Percentiles rank a stretch among this genome's conserved stretches.
These are phyloP conservation scores for Vidua macroura DNA, from an alignment of 2,113 vertebrate species.

Conservation along the genomic window DNA sequence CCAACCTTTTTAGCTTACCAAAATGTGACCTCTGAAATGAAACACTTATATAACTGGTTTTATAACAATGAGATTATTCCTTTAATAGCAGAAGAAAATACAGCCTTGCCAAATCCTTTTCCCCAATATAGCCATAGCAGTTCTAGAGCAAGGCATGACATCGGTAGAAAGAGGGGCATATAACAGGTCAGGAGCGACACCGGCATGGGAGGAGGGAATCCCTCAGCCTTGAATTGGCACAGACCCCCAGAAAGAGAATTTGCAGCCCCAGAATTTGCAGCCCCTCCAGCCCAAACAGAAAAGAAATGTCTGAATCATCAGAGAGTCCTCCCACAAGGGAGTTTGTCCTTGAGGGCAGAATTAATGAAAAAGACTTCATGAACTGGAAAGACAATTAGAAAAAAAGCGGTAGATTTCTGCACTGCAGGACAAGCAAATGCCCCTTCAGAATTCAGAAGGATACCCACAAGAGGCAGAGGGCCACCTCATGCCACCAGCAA, in stretches of 20 bases:
- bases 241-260: background rate
- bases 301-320: background rate
- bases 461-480: background rate
- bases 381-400: background rate
- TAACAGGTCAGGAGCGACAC: background rate
- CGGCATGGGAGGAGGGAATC: background rate
- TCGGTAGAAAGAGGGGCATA: background rate
- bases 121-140: background rate
- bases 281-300: background rate
- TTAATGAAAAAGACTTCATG: background rate
- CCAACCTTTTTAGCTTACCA: background rate
- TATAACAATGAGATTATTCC: slow-evolving; percentile 23
- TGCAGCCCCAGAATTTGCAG: background rate
- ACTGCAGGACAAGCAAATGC: background rate
- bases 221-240: background rate
- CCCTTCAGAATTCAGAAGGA: background rate
- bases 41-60: slow-evolving; percentile 37
- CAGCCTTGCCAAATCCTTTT: background rate
- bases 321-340: background rate
- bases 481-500: background rate
- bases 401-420: background rate
- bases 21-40: slow-evolving; percentile 33
- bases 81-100: background rate
- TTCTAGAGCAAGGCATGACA: background rate
- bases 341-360: background rate